Evolutionary conservation across 2,113 vertebrate species (phyloP).

Genomic region (Marcusenius ussheri): DNA sequence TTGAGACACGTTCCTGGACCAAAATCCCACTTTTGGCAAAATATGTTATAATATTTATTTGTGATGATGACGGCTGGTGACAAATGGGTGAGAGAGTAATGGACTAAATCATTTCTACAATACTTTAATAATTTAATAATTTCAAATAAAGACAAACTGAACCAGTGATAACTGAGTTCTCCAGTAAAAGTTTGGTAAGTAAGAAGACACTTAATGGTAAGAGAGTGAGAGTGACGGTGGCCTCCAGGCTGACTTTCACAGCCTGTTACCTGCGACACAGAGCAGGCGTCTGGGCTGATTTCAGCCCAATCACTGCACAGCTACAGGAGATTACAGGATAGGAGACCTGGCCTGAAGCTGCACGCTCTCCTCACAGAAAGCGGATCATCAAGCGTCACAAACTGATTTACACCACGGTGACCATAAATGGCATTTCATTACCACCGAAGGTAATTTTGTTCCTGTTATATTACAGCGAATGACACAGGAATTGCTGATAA

Average conservation of each 20-base stretch:
- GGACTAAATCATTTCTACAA: neutral
- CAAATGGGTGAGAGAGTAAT: neutral
- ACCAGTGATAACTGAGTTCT: neutral
- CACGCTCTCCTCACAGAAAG: neutral
- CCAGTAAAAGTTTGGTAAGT: neutral
- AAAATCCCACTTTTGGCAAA: neutral
- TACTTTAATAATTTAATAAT: neutral
- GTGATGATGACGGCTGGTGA: neutral
- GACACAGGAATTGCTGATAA: neutral
- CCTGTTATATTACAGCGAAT: neutral
- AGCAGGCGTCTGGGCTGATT: neutral
- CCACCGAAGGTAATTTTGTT: neutral
- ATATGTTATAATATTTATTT: neutral
- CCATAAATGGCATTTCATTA: neutral
- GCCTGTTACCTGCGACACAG: neutral
- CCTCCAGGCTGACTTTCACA: neutral
- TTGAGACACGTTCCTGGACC: neutral
- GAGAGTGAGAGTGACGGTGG: neutral
- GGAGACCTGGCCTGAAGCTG: slow-evolving; percentile 3
- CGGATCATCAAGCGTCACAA: neutral
- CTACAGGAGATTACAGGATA: neutral
- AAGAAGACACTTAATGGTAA: neutral
- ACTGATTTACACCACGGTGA: neutral
- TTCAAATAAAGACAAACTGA: neutral
- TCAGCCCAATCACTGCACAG: neutral